A percentile compares a stretch with the other conserved stretches of the same genome.
phyloP scores from a whole-genome alignment of 2,888 invertebrate genomes.

The Cylloceria caligata region DNA sequence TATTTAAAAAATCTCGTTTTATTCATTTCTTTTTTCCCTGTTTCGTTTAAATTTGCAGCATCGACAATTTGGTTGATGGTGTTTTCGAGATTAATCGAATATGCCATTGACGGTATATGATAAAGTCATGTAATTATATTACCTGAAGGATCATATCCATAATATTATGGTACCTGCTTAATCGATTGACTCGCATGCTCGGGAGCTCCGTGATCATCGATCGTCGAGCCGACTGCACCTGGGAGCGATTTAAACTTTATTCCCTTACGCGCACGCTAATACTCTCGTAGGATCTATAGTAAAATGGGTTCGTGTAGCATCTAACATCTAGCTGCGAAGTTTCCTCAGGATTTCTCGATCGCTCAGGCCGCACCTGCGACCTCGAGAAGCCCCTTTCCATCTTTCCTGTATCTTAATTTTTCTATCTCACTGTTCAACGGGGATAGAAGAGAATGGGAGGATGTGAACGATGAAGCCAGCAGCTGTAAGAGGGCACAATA shows the following conservation, averaged over 20 bases:
- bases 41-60: neutral
- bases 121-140: conserved; percentile 17
- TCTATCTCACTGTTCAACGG: conserved; percentile 18
- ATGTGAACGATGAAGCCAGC: conserved; percentile 38
- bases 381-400: conserved; percentile 39
- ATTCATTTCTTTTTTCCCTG: neutral
- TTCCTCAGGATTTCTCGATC: conserved; percentile 58
- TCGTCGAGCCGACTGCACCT: conserved; percentile 40
- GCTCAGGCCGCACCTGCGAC: conserved; percentile 63
- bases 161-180: conserved; percentile 33
- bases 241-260: conserved; percentile 60
- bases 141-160: conserved; percentile 29
- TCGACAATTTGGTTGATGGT: neutral
- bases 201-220: conserved; percentile 39
- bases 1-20: neutral
- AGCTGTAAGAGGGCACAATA: conserved; percentile 1
- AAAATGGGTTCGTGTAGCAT: neutral
- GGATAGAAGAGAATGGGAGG: conserved; percentile 36
- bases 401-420: conserved; percentile 24
- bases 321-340: conserved; percentile 4
- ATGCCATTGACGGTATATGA: neutral
- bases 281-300: neutral
- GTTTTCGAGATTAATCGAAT: neutral
- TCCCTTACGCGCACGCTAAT: conserved; percentile 3
- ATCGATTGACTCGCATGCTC: conserved; percentile 41